Percentiles rank a stretch among this genome's conserved stretches.
These are phyloP conservation scores for Empidonax traillii DNA, from an alignment of 2,113 vertebrate genomes.

Conservation along the genomic window DNA sequence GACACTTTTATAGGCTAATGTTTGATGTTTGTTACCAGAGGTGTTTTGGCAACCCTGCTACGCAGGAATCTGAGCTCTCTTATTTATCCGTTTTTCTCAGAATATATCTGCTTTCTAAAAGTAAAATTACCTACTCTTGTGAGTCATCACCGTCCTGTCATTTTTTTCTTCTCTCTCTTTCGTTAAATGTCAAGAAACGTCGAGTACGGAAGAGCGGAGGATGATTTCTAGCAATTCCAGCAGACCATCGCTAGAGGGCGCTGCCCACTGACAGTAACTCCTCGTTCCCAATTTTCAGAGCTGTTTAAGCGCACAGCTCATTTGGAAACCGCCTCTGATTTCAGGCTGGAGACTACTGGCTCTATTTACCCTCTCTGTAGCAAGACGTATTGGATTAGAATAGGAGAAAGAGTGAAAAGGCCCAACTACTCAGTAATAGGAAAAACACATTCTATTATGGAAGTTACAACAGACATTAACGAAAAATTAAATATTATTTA, in stretches of 20 bases:
- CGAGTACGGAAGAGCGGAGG: fast-evolving
- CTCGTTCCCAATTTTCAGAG: fast-evolving
- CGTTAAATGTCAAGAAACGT: neutral
- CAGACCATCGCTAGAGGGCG: slow-evolving; percentile 54
- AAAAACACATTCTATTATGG: neutral
- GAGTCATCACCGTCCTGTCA: fast-evolving
- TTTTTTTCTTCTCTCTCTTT: fast-evolving
- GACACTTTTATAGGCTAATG: neutral
- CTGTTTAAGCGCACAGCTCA: no score
- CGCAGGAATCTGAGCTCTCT: neutral
- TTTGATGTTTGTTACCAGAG: neutral
- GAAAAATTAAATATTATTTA: neutral
- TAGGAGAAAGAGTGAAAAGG: neutral
- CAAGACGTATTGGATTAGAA: neutral
- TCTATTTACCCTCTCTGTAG: fast-evolving
- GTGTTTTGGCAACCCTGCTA: neutral
- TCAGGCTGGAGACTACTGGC: neutral
- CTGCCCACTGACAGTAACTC: slow-evolving; percentile 4
- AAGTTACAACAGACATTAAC: neutral
- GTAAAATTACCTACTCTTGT: fast-evolving
- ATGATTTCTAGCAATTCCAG: neutral
- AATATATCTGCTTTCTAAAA: neutral
- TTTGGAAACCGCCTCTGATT: neutral
- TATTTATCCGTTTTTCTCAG: neutral
- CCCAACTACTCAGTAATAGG: neutral